A percentile compares a stretch with the other conserved stretches of the same genome.
phyloP scores from a whole-genome alignment of 2,888 invertebrate genomes.

The Sturmia bella region DNA sequence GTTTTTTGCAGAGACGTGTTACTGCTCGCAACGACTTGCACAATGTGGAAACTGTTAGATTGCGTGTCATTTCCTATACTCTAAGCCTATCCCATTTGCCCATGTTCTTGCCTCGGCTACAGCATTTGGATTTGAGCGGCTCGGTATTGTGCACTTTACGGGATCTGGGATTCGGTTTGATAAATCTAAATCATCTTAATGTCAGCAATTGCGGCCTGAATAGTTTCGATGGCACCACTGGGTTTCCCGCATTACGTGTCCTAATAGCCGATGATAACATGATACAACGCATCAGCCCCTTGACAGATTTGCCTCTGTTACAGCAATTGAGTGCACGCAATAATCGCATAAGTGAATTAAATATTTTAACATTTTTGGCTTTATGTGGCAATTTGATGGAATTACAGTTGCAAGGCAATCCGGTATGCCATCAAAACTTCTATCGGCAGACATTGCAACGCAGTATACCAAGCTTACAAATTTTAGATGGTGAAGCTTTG shows the following conservation, averaged over 20 bases:
- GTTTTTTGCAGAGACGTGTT: conserved; percentile 79
- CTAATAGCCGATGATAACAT: conserved; percentile 86
- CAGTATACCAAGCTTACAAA: conserved; percentile 79
- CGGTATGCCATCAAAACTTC: conserved; percentile 77
- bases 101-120: conserved; percentile 85
- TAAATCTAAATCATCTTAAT: conserved; percentile 82
- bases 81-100: conserved; percentile 86
- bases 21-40: conserved; percentile 82
- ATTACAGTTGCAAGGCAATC: conserved; percentile 83
- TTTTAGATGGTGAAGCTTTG: conserved; percentile 81
- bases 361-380: conserved; percentile 78
- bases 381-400: conserved; percentile 83
- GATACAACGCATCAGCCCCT: conserved; percentile 85
- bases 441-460: conserved; percentile 80
- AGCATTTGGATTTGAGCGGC: conserved; percentile 85
- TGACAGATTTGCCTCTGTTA: conserved; percentile 83
- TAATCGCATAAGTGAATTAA: conserved; percentile 79
- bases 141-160: conserved; percentile 86
- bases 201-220: conserved; percentile 86
- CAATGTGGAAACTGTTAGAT: conserved; percentile 84
- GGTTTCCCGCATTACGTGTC: conserved; percentile 84
- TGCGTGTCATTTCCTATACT: conserved; percentile 86
- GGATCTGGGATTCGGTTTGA: conserved; percentile 86
- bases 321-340: conserved; percentile 81
- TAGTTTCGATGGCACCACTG: conserved; percentile 87